Evolutionary conservation across 2,888 invertebrate species (phyloP).

Genomic region (Onchidella celtica): DNA sequence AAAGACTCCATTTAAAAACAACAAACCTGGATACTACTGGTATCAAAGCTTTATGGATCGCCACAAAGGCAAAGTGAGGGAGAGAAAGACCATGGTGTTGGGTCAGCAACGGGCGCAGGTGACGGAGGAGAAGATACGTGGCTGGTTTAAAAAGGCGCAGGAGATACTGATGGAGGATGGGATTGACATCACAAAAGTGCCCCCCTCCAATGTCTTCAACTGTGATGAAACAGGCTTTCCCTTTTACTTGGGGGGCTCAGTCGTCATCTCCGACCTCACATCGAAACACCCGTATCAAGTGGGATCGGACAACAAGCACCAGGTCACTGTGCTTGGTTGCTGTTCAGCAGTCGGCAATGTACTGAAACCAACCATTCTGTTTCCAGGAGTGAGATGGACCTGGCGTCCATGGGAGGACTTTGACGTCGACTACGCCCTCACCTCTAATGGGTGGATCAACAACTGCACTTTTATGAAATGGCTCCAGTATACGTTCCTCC

Average conservation of each 20-base stretch:
- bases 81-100: not conserved
- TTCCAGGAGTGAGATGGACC: not conserved
- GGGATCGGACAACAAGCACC: not conserved
- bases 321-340: slow-evolving; percentile 24
- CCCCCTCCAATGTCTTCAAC: not conserved
- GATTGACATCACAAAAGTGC: not conserved
- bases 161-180: not conserved
- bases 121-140: not conserved
- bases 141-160: not conserved
- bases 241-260: slow-evolving; percentile 2
- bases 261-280: not conserved
- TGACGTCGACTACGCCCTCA: not conserved
- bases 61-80: not conserved
- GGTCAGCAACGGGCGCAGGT: slow-evolving; percentile 1
- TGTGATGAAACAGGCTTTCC: slow-evolving; percentile 33
- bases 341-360: not conserved
- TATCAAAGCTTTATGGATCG: not conserved
- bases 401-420: not conserved
- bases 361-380: not conserved
- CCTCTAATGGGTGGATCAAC: slow-evolving; percentile 27
- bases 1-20: not conserved
- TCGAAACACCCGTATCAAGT: not conserved
- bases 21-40: not conserved
- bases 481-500: slow-evolving; percentile 10
- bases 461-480: slow-evolving; percentile 3